Evolutionary conservation across 2,888 invertebrate species (phyloP).

Genomic region (Agonopterix alstromeriana): DNA sequence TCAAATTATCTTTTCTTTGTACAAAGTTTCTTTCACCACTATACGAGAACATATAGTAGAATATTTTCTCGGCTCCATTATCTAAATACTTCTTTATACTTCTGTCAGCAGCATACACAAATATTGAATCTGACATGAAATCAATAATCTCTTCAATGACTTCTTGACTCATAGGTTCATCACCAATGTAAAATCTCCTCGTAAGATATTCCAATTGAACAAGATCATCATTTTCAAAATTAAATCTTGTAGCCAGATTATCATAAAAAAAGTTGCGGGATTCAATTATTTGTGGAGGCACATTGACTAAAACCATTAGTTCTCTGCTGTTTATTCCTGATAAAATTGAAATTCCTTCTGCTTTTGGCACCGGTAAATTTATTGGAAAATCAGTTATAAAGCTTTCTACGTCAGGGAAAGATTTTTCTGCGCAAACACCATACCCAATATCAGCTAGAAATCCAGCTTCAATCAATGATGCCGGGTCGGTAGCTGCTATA

Average conservation of each 20-base stretch:
- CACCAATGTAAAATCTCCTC: constrained; percentile 42
- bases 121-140: constrained; percentile 40
- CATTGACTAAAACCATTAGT: not conserved
- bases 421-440: constrained; percentile 35
- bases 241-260: constrained; percentile 12
- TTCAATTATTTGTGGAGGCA: no score
- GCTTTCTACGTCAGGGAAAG: constrained; percentile 30
- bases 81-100: constrained; percentile 29
- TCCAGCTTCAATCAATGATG: constrained; percentile 24
- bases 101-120: constrained; percentile 32
- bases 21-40: constrained; percentile 30
- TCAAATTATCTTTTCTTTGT: constrained; percentile 18
- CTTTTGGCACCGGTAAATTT: constrained; percentile 26
- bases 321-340: constrained; percentile 43
- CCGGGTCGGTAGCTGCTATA: constrained; percentile 21
- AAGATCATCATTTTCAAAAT: constrained; percentile 16
- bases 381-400: constrained; percentile 35
- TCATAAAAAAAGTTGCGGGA: no score
- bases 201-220: constrained; percentile 21
- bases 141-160: constrained; percentile 22
- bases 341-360: constrained; percentile 30
- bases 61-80: constrained; percentile 28
- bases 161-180: constrained; percentile 20
- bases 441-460: constrained; percentile 21
- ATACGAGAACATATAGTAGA: constrained; percentile 45